Percentiles rank a stretch among this genome's conserved stretches.
Conservation (phyloP, 1,140 invertebrate species). For the Rhopalosiphum padi region DNA sequence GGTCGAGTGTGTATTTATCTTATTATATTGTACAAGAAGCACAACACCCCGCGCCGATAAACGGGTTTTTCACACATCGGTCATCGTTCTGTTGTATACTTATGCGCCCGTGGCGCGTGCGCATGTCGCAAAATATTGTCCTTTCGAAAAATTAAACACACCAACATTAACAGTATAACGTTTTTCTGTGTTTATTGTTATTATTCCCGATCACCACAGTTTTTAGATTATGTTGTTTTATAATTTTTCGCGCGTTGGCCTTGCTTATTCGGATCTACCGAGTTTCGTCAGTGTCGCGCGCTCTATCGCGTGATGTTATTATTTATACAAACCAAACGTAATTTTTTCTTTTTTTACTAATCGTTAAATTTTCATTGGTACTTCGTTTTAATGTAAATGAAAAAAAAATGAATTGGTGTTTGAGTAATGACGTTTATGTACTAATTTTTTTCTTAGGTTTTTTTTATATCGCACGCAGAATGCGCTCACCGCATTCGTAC, state of each 20-base stretch:
- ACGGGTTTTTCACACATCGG: neutral
- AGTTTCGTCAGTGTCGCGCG: neutral
- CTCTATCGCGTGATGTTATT: neutral
- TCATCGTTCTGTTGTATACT: neutral
- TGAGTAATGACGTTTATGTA: constrained; percentile 11
- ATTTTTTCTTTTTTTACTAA: neutral
- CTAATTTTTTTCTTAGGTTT: neutral
- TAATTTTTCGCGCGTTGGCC: neutral
- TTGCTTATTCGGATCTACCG: neutral
- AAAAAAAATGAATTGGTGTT: neutral
- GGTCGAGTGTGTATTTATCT: neutral
- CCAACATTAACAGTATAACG: neutral
- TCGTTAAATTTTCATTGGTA: neutral
- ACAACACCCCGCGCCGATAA: neutral
- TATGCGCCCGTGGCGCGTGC: neutral
- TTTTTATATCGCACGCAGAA: neutral
- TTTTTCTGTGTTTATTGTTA: neutral
- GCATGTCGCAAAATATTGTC: neutral
- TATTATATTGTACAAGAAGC: neutral
- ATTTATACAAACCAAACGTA: neutral
- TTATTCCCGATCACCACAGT: neutral
- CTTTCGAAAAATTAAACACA: neutral
- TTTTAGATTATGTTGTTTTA: neutral
- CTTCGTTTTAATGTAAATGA: neutral
- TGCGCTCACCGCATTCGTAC: neutral